Evolutionary conservation across 2,113 vertebrate genomes (phyloP).

Genomic region (Danionella cerebrum): DNA sequence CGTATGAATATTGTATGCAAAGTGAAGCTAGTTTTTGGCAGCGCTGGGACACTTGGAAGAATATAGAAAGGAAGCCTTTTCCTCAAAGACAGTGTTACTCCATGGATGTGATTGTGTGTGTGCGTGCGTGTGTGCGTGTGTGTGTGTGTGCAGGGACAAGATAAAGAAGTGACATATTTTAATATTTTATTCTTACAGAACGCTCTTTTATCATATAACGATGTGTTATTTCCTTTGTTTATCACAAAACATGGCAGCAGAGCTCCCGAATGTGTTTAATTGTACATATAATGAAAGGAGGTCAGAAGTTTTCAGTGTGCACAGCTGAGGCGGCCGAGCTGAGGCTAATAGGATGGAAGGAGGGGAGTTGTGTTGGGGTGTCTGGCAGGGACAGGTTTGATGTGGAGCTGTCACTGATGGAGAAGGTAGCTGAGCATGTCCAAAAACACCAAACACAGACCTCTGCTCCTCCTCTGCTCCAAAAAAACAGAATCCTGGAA

Average conservation of each 20-base stretch:
- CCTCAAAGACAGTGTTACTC: slow-evolving; percentile 35
- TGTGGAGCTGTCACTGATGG: slow-evolving; percentile 66
- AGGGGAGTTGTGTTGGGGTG: slow-evolving; percentile 12
- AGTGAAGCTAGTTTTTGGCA: slow-evolving; percentile 80
- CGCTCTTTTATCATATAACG: no score
- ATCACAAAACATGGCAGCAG: background rate
- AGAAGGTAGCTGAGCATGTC: slow-evolving; percentile 60
- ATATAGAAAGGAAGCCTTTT: slow-evolving; percentile 40
- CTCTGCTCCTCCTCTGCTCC: slow-evolving; percentile 51
- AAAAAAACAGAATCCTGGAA: slow-evolving; percentile 50
- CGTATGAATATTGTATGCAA: slow-evolving; percentile 94
- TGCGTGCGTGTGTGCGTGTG: slow-evolving; percentile 19
- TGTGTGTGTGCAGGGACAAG: slow-evolving; percentile 31
- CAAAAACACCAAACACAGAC: slow-evolving; percentile 59
- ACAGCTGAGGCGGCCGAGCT: slow-evolving; percentile 22
- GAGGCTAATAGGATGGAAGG: slow-evolving; percentile 33
- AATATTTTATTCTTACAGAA: slow-evolving; percentile 25
- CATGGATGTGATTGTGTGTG: slow-evolving; percentile 24
- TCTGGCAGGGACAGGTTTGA: slow-evolving; percentile 53
- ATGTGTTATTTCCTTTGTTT: slow-evolving; percentile 10
- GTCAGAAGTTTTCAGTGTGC: slow-evolving; percentile 35
- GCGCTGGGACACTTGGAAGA: slow-evolving; percentile 40
- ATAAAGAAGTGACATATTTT: slow-evolving; percentile 22
- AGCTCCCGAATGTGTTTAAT: slow-evolving; percentile 29
- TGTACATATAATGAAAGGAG: slow-evolving; percentile 34